A percentile compares a stretch with the other conserved stretches of the same genome.
Conservation (phyloP, 2,797 vertebrate species). For the Schizopygopsis pylzovi region DNA sequence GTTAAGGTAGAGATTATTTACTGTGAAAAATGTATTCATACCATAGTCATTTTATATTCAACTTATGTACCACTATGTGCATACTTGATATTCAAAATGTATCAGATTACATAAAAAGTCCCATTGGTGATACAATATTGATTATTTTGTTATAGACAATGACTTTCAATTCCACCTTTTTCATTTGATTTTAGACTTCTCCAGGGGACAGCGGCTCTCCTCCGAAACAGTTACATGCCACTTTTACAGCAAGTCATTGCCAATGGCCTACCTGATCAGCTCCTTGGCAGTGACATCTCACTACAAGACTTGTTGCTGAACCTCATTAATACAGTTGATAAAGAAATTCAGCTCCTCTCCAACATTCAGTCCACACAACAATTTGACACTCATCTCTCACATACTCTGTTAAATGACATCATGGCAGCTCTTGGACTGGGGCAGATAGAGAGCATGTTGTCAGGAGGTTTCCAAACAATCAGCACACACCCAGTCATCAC, state of each 20-base stretch:
- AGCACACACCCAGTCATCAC: conserved; percentile 57
- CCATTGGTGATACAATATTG: background rate
- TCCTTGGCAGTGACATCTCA: conserved; percentile 55
- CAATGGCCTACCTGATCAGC: conserved; percentile 47
- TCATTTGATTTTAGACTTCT: conserved; percentile 68
- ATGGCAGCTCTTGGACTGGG: conserved; percentile 68
- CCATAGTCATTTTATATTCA: background rate
- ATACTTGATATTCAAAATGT: background rate
- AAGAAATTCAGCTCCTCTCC: conserved; percentile 62
- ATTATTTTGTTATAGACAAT: background rate
- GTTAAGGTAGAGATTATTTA: conserved; percentile 69
- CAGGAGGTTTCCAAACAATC: conserved; percentile 61
- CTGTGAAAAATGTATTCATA: background rate
- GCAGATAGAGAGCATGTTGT: conserved; percentile 66
- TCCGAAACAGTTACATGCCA: conserved; percentile 64
- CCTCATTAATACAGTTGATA: conserved; percentile 65
- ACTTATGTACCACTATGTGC: background rate
- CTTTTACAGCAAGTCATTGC: conserved; percentile 23
- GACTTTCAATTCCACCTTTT: background rate
- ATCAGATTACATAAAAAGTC: background rate
- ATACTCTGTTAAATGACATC: conserved; percentile 59
- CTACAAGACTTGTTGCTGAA: conserved; percentile 64
- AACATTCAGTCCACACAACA: conserved; percentile 54
- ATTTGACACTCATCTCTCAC: conserved; percentile 60
- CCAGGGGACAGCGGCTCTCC: conserved; percentile 71